Conservation (phyloP, 1,140 invertebrate genomes). For the Drosophila triauraria region DNA sequence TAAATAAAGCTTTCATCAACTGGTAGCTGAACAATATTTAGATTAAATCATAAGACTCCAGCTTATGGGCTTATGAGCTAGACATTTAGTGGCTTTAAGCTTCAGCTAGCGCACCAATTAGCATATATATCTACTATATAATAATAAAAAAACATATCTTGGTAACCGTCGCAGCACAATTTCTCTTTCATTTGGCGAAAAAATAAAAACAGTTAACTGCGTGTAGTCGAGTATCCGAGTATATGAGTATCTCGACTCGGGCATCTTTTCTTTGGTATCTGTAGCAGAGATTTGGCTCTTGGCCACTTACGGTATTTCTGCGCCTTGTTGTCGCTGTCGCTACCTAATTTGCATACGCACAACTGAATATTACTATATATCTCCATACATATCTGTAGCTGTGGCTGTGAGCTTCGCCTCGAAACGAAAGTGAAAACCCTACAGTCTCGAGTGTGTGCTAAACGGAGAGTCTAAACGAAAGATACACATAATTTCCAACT, state of each 20-base stretch:
- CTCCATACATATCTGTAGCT: not conserved
- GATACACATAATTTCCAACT: constrained; percentile 57
- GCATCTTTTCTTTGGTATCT: constrained; percentile 60
- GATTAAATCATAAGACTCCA: constrained; percentile 27
- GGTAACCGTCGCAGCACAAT: constrained; percentile 55
- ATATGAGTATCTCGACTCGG: constrained; percentile 20
- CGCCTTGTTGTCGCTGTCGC: constrained; percentile 68
- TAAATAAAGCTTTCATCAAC: not conserved
- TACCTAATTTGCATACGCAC: constrained; percentile 78
- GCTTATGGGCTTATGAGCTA: constrained; percentile 16
- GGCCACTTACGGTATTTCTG: constrained; percentile 76
- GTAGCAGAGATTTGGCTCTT: constrained; percentile 72
- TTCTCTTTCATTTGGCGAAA: constrained; percentile 81
- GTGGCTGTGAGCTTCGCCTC: not conserved
- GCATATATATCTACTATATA: constrained; percentile 52
- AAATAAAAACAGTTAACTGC: constrained; percentile 70
- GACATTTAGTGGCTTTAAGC: constrained; percentile 29
- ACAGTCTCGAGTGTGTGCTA: constrained; percentile 43
- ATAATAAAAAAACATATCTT: constrained; percentile 41
- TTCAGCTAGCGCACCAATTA: constrained; percentile 67
- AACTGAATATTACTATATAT: constrained; percentile 21
- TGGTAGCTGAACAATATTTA: not conserved
- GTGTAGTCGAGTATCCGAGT: constrained; percentile 2
- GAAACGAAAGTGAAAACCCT: constrained; percentile 78
- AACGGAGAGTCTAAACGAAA: constrained; percentile 60